Percentiles rank a stretch among this genome's conserved stretches.
Conservation (phyloP, 1,140 invertebrate species). For the Hylaeus volcanicus region DNA sequence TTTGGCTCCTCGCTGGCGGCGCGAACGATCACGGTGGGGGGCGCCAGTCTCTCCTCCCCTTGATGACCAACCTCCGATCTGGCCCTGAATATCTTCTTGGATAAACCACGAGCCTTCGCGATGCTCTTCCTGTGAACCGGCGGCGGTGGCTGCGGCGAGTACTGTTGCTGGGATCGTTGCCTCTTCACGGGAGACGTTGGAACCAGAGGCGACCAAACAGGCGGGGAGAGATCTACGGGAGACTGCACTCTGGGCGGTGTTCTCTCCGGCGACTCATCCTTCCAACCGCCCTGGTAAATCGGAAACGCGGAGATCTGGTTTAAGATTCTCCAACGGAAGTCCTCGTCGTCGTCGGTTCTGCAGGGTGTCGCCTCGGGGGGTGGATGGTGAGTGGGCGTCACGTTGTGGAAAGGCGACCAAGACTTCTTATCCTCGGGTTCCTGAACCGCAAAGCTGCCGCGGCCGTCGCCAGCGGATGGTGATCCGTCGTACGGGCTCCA, state of each 20-base stretch:
- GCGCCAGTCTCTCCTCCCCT: conserved; percentile 40
- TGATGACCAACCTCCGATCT: conserved; percentile 53
- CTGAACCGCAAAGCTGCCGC: conserved; percentile 47
- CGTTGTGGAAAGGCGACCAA: conserved; percentile 67
- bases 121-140: conserved; percentile 56
- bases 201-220: conserved; percentile 71
- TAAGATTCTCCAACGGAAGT: conserved; percentile 72
- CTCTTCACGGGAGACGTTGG: conserved; percentile 63
- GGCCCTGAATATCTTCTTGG: conserved; percentile 45
- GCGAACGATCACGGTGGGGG: conserved; percentile 58
- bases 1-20: conserved; percentile 73
- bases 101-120: conserved; percentile 55
- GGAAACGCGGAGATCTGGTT: conserved; percentile 77
- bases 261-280: conserved; percentile 74
- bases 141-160: conserved; percentile 49
- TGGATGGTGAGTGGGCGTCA: conserved; percentile 75
- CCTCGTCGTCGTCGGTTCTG: conserved; percentile 73
- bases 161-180: conserved; percentile 44
- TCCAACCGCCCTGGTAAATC: conserved; percentile 79
- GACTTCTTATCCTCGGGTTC: conserved; percentile 59
- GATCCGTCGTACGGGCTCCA: conserved; percentile 76
- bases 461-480: conserved; percentile 42
- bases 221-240: conserved; percentile 64
- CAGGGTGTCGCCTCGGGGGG: conserved; percentile 62
- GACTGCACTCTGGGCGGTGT: conserved; percentile 61